Conservation (phyloP, 2,113 vertebrate species). For the Porphyrio hochstetteri region DNA sequence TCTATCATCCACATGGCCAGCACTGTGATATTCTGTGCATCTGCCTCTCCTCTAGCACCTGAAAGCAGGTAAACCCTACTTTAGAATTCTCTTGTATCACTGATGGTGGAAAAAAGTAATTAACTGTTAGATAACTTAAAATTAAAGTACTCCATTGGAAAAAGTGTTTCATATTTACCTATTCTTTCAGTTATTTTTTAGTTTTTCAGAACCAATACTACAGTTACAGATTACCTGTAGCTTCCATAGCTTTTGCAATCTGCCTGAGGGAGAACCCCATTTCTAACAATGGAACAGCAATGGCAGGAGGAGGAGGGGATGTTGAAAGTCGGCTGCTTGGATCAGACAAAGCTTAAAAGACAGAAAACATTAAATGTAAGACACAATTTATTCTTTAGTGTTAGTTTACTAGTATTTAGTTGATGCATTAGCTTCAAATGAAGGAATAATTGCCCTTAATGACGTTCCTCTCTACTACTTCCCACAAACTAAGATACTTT, state of each 20-base stretch:
- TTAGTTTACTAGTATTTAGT: background rate
- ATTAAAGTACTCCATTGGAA: background rate
- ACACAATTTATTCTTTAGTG: background rate
- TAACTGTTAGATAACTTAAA: background rate
- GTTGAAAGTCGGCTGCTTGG: slow-evolving; percentile 96
- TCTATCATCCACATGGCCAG: slow-evolving; percentile 99
- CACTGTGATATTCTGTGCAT: slow-evolving; percentile 97
- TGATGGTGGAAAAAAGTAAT: background rate
- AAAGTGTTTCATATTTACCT: background rate
- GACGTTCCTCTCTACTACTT: background rate
- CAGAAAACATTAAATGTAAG: background rate
- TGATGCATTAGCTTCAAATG: background rate
- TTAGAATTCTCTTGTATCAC: background rate
- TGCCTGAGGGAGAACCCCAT: slow-evolving; percentile 97
- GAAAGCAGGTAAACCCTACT: background rate
- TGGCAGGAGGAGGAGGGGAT: slow-evolving; percentile 94
- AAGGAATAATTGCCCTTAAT: background rate
- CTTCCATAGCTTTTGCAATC: slow-evolving; percentile 97
- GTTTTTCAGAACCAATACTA: background rate
- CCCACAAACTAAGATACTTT: background rate
- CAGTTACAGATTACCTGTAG: slow-evolving; percentile 82
- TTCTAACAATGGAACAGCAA: slow-evolving; percentile 94
- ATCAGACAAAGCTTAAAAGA: slow-evolving; percentile 88
- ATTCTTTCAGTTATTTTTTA: background rate
- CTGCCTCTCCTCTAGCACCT: slow-evolving; percentile 94